A percentile compares a stretch with the other conserved stretches of the same genome.
Conservation (phyloP, 2,113 vertebrate species). For the Phaethornis superciliosus region DNA sequence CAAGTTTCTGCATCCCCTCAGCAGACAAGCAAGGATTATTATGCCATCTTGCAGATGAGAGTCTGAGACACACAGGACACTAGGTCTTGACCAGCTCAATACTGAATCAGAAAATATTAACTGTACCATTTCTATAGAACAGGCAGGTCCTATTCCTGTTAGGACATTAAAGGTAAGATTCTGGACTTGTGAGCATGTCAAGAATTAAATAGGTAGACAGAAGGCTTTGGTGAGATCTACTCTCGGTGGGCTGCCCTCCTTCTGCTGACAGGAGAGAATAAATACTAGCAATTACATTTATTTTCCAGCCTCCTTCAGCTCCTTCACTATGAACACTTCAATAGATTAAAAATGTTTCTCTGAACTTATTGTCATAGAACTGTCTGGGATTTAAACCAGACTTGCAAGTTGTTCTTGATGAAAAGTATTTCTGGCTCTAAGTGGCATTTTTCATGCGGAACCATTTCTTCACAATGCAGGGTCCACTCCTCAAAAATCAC, state of each 20-base stretch:
- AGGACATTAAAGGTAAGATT: background rate
- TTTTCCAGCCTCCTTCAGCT: background rate
- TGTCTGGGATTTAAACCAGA: background rate
- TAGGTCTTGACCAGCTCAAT: background rate
- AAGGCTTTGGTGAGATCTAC: background rate
- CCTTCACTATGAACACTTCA: background rate
- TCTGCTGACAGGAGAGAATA: background rate
- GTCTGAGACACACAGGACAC: background rate
- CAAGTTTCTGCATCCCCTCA: background rate
- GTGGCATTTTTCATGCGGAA: constrained; percentile 35
- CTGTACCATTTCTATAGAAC: background rate
- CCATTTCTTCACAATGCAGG: constrained; percentile 48
- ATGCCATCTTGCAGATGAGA: background rate
- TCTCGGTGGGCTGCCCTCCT: background rate
- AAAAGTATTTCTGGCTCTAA: constrained; percentile 47
- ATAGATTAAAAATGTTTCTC: background rate
- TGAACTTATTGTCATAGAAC: background rate
- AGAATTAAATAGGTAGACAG: background rate
- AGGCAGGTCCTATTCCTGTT: background rate
- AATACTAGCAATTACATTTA: background rate
- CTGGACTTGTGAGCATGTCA: background rate
- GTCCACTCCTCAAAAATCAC: constrained; percentile 45
- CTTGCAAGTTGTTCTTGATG: background rate
- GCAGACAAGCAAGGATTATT: background rate
- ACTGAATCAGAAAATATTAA: background rate